These are phyloP conservation scores for Larimichthys crocea DNA, from an alignment of 2,113 vertebrate genomes.

Conservation along the genomic window DNA sequence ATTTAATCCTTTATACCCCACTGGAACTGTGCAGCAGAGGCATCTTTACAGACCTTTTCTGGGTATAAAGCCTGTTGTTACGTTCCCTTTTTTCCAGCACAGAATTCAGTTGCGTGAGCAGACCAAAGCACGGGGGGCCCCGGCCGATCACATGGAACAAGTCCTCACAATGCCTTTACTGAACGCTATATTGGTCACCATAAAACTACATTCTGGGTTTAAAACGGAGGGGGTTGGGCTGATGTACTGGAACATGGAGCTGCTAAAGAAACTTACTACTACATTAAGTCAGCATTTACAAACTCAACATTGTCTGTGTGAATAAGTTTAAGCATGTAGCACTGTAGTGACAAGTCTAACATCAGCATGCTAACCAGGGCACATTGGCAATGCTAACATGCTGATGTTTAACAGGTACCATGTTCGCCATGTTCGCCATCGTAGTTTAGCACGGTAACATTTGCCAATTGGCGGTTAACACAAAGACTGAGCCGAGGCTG, in stretches of 20 bases:
- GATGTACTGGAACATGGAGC: neutral
- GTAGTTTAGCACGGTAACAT: neutral
- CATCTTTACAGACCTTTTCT: constrained; percentile 68
- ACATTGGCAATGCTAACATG: neutral
- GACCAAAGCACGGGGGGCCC: constrained; percentile 43
- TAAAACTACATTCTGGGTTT: neutral
- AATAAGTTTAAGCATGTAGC: too few relatives aligned
- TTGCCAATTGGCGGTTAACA: neutral
- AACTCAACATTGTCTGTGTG: neutral
- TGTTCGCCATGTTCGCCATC: neutral
- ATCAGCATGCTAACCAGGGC: too few relatives aligned
- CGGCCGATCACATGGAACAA: constrained; percentile 29
- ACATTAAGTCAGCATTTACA: too few relatives aligned
- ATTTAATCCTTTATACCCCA: constrained; percentile 75
- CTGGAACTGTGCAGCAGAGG: constrained; percentile 60
- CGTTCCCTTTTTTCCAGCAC: constrained; percentile 47
- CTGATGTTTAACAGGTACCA: neutral
- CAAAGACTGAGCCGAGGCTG: neutral
- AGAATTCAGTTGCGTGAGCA: constrained; percentile 47
- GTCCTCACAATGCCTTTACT: constrained; percentile 28
- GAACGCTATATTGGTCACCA: neutral
- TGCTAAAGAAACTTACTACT: neutral
- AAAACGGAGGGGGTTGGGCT: neutral
- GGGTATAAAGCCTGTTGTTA: constrained; percentile 67
- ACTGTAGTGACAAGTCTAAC: neutral